Base-by-base conservation (phyloP, 2,113 vertebrate genomes). In the Haliaeetus leucogaster region DNA sequence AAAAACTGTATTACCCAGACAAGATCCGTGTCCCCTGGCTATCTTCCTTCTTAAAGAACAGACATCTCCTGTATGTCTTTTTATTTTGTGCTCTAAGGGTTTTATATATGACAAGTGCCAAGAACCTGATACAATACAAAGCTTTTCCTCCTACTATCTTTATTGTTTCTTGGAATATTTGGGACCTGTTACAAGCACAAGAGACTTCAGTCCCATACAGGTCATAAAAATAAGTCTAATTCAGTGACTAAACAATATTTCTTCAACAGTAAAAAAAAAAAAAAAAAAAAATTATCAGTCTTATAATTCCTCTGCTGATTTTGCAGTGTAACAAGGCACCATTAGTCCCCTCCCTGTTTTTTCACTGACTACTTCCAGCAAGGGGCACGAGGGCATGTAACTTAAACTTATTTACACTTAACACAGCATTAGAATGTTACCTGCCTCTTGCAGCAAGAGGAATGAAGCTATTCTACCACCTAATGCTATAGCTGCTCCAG, bases 141-240 rank as follows among this genome's bases (percentile, higher is more conserved):
- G 55, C 22, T 82, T 67, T 86, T 86, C 23, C 32, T 77, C 53
- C 23, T 12, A 23, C 6, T 36, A 6, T 65, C 56, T 96, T 85
- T 93, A 78, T 86, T 95, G 74, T 65, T 95, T 66, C n/a, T 85
- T 93, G 59, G 16, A 90, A 52, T 72, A 85, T 82, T 23, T 91
- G 17, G 27, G 21, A 47, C 15, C 8, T 13, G 27, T 40, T 55
- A 86, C 2, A 81, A 70, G 27, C 30, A 74, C 20, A 55, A 71
- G 32, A 88, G 8, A 55, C 15, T 86, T 67, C 9, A 70, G 53
- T 94, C 38, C 53, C n/a, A 50, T 52, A 59, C 30, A 86, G n/a
- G 27, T 70, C 4, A 78, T 74, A 73, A 92, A 90, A 96, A 16
- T 22, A 90, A 68, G 32, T 79, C 2, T 58, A 78, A 74, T 48